Evolutionary conservation across 2,797 vertebrate species (phyloP).

Genomic region (Apodemus agrarius): DNA sequence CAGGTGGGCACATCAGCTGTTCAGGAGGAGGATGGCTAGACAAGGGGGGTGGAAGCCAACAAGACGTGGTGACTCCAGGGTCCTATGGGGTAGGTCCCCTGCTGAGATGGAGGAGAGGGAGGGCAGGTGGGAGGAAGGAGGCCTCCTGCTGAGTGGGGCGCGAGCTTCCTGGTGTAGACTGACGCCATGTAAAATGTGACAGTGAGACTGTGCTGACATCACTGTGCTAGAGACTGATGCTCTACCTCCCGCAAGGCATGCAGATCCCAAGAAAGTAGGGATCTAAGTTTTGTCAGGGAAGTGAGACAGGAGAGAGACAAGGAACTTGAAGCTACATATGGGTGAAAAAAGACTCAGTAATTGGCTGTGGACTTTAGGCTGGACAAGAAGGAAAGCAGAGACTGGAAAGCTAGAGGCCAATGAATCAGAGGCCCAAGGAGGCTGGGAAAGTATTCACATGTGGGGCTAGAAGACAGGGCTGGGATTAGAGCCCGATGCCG

Average conservation of each 20-base stretch:
- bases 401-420: not conserved
- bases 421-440: not conserved
- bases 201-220: not conserved
- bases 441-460: not conserved
- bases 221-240: not conserved
- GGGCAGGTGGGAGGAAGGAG: not conserved
- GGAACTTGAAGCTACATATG: not conserved
- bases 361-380: not conserved
- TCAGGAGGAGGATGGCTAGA: not conserved
- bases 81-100: not conserved
- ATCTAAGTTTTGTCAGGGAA: constrained; percentile 12
- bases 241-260: not conserved
- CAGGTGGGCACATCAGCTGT: not conserved
- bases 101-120: not conserved
- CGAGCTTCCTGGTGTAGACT: not conserved
- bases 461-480: not conserved
- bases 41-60: not conserved
- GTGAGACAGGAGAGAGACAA: not conserved
- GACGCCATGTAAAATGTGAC: not conserved
- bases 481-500: not conserved
- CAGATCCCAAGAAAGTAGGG: not conserved
- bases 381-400: not conserved
- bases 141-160: accelerated
- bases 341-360: not conserved
- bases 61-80: not conserved